Percentiles rank a stretch among this genome's conserved stretches.
Conservation (phyloP, 2,888 invertebrate genomes). For the Amitus sp. region DNA sequence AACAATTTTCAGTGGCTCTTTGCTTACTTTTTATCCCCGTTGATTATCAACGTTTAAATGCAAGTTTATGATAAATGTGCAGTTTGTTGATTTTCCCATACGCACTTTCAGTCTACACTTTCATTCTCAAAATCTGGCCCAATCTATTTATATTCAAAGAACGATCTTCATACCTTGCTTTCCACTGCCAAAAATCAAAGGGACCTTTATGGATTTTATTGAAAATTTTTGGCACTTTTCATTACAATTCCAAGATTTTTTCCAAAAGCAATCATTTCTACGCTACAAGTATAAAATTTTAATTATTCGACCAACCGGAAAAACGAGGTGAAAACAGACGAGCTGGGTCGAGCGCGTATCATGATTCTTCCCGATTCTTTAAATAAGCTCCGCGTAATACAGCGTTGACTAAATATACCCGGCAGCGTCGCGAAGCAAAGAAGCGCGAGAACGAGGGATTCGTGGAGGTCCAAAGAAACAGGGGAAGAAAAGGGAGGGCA, state of each 20-base stretch:
- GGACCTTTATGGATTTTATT: too few relatives aligned
- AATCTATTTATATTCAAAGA: conserved; percentile 23
- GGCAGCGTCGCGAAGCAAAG: conserved; percentile 47
- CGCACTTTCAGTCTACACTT: conserved; percentile 17
- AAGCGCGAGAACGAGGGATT: conserved; percentile 27
- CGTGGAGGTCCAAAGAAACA: conserved; percentile 31
- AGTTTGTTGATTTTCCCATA: conserved; percentile 2
- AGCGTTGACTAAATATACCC: conserved; percentile 57
- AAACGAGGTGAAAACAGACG: conserved; percentile 7
- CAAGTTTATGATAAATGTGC: too few relatives aligned
- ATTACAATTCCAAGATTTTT: neutral
- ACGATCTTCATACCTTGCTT: too few relatives aligned
- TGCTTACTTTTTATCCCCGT: too few relatives aligned
- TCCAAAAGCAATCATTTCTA: neutral
- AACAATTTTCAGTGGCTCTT: too few relatives aligned
- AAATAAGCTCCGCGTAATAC: conserved; percentile 63
- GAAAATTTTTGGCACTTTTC: too few relatives aligned
- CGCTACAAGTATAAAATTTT: neutral
- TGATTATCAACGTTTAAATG: too few relatives aligned
- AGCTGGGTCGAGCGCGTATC: conserved; percentile 10
- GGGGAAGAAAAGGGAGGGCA: conserved; percentile 24
- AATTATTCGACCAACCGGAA: neutral
- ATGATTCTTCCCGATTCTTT: conserved; percentile 56
- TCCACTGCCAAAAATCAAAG: too few relatives aligned
- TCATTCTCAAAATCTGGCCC: conserved; percentile 26